Evolutionary conservation across 2,888 invertebrate species (phyloP).

Genomic region (Phengaris arion): DNA sequence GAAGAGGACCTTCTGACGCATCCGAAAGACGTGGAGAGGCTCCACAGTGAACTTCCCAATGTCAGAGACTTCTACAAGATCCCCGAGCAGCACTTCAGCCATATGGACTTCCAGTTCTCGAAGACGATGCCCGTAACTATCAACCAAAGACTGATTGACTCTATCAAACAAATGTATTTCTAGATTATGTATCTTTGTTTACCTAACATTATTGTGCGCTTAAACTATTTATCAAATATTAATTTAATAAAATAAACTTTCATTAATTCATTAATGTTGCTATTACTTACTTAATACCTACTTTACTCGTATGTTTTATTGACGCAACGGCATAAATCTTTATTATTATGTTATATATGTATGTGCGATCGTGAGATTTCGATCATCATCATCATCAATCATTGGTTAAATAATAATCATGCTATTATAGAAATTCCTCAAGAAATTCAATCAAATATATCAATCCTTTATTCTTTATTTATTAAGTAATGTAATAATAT

Average conservation of each 20-base stretch:
- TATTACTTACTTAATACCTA: neutral
- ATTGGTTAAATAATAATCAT: too few relatives aligned
- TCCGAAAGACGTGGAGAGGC: slow-evolving; percentile 77
- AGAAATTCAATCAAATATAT: too few relatives aligned
- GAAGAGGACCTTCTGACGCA: slow-evolving; percentile 84
- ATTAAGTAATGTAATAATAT: too few relatives aligned
- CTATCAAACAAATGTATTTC: slow-evolving; percentile 49
- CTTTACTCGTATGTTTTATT: neutral
- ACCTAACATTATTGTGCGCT: slow-evolving; percentile 3
- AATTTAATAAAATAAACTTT: neutral
- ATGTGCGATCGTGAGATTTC: too few relatives aligned
- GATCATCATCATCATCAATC: too few relatives aligned
- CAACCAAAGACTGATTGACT: slow-evolving; percentile 61
- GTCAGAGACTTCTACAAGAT: slow-evolving; percentile 77
- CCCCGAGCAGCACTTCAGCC: slow-evolving; percentile 68
- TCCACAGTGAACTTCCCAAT: slow-evolving; percentile 78
- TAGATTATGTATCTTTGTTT: slow-evolving; percentile 36
- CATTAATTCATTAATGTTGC: neutral
- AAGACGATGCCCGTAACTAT: slow-evolving; percentile 57
- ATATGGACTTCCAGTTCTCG: slow-evolving; percentile 72
- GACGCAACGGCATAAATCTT: too few relatives aligned
- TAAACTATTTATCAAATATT: neutral
- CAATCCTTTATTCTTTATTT: too few relatives aligned
- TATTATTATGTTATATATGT: too few relatives aligned
- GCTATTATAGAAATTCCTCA: too few relatives aligned